Percentiles rank a stretch among this genome's conserved stretches.
Conservation (phyloP, 1,140 invertebrate species). For the Zaprionus taronus region DNA sequence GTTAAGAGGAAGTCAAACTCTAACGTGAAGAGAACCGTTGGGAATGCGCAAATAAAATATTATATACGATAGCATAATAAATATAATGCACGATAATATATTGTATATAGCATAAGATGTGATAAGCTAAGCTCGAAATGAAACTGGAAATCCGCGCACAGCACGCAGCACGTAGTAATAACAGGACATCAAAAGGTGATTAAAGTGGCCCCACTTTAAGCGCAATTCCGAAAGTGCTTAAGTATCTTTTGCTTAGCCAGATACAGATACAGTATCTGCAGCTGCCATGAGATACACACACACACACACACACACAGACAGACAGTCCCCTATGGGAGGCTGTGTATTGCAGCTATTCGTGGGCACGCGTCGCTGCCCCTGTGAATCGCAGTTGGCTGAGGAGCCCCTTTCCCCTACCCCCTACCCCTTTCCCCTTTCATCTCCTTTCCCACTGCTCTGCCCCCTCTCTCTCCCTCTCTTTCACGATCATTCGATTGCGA, state of each 20-base stretch:
- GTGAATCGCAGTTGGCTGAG: not conserved
- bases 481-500: slow-evolving; percentile 4
- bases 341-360: slow-evolving; percentile 22
- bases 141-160: not conserved
- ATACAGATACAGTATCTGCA: slow-evolving; percentile 9
- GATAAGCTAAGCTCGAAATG: not conserved
- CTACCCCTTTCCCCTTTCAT: not conserved
- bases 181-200: slow-evolving; percentile 11
- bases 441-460: not conserved
- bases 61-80: not conserved
- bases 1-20: not conserved
- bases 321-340: not conserved
- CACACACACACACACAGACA: not conserved
- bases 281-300: not conserved
- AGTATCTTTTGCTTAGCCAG: slow-evolving; percentile 5
- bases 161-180: not conserved
- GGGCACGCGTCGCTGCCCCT: slow-evolving; percentile 60
- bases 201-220: slow-evolving; percentile 7
- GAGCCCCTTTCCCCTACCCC: not conserved
- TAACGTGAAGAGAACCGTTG: not conserved
- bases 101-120: not conserved
- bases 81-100: slow-evolving; percentile 3
- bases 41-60: slow-evolving; percentile 3
- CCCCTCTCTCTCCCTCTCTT: too few relatives aligned
- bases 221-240: slow-evolving; percentile 11